Conservation (phyloP, 2,797 vertebrate species). For the Melanotaenia trifasciata region DNA sequence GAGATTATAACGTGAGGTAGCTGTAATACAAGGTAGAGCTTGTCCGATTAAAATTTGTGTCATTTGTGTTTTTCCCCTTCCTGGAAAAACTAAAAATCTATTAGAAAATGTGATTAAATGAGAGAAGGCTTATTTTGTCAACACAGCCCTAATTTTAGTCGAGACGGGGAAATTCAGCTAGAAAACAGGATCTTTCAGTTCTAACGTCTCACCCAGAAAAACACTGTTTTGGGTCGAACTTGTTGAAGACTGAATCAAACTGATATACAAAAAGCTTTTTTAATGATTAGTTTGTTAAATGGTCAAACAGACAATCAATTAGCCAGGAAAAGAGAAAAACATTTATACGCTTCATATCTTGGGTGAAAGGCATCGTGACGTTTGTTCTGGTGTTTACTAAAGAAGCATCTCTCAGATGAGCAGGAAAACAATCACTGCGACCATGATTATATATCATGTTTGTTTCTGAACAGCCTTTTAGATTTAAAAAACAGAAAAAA, state of each 20-base stretch:
- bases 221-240: constrained; percentile 23
- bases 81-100: neutral
- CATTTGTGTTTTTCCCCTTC: neutral
- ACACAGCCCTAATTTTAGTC: constrained; percentile 16
- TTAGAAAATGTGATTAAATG: neutral
- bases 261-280: no score
- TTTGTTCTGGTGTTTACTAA: neutral
- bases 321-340: no score
- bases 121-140: constrained; percentile 19
- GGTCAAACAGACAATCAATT: no score
- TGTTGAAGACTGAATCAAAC: no score
- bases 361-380: constrained; percentile 9
- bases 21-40: neutral
- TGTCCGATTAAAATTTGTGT: no score
- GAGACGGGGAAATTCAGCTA: neutral
- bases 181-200: constrained; percentile 49
- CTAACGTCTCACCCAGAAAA: constrained; percentile 51
- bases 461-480: neutral
- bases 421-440: neutral
- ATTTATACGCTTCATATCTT: neutral
- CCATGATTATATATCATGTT: neutral
- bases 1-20: no score
- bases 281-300: no score
- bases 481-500: no score
- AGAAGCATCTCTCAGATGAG: neutral